A percentile compares a stretch with the other conserved stretches of the same genome.
Evolutionary conservation across 2,113 vertebrate species (phyloP).

Genomic region (Chaetops frenatus): DNA sequence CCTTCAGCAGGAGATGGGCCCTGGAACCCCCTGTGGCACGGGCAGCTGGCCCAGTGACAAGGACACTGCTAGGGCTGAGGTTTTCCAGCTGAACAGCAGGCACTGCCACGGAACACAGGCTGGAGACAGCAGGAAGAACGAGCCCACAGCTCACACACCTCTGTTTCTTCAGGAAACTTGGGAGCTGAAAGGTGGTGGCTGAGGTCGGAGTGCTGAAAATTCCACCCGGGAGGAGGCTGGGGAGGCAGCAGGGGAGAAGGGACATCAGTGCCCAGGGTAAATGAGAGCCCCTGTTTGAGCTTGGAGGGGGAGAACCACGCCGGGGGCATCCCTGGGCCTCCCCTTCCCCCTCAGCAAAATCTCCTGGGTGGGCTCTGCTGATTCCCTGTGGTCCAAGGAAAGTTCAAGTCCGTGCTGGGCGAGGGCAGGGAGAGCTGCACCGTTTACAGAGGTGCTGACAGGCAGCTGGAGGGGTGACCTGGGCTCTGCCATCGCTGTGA

Average conservation of each 20-base stretch:
- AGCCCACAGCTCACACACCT: neutral
- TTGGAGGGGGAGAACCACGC: neutral
- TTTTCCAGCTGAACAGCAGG: neutral
- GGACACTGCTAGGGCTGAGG: neutral
- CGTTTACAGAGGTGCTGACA: neutral
- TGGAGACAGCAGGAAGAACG: neutral
- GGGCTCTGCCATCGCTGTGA: neutral
- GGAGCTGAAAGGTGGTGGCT: slow-evolving; percentile 37
- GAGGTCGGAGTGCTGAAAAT: slow-evolving; percentile 65
- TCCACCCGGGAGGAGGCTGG: slow-evolving; percentile 46
- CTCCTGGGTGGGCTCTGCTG: slow-evolving; percentile 47
- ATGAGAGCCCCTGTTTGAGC: neutral
- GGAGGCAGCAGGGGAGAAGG: neutral
- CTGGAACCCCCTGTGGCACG: neutral
- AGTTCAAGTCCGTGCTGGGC: neutral
- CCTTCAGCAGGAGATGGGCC: neutral
- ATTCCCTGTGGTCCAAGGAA: neutral
- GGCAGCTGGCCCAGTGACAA: neutral
- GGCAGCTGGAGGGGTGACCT: neutral
- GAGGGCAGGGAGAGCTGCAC: neutral
- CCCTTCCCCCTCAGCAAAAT: neutral
- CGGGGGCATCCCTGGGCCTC: slow-evolving; percentile 23
- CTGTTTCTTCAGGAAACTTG: slow-evolving; percentile 35
- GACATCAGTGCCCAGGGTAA: neutral
- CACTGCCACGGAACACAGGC: neutral